Evolutionary conservation across 2,888 invertebrate species (phyloP), one percentile per base, ranked within the genome.

Genomic region (Nephrotoma flavescens): DNA sequence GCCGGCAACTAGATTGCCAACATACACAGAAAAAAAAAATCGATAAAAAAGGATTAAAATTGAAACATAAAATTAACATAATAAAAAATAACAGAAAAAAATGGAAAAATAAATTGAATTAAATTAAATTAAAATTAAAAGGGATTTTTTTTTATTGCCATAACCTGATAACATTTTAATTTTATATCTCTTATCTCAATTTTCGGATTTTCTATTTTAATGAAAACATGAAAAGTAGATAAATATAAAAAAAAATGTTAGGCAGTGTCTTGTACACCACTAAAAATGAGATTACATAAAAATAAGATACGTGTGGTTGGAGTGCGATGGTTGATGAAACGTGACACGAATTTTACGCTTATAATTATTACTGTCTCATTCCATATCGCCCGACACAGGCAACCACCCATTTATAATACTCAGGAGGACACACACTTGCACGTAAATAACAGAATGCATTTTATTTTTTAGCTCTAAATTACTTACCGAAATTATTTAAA

Each of bases 1-100:
- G 95, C 89, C 95, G 94, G 89, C 96, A 71, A 71, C 71, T 71
- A 71, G 31, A 71, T 71, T 71, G 71, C 31, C 71, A 71, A 11
- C 71, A 9, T 71, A 71, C 5, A 83, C n/a, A 83, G n/a, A n/a
- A 41, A 41, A 86, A 45, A 84, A 84, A 84, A 47, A 47, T 52
- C 31, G 15, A 5, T 15, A 71, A 71, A 71, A 71, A 31, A 71
- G 71, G 71, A 71, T 71, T 71, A 31, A 71, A 71, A 71, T 71
- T 31, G 31, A 71, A 71, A 71, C 71, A 71, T 71, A 71, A 71
- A 71, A 71, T 71, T 71, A 71, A 71, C 71, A 31, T 31, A 71
- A 71, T 9, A 71, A 71, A 57, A 41, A 85, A 57, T 11, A 57
- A 57, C n/a, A 52, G n/a, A 12, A 57, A 57, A 57, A n/a, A 57